Conservation (phyloP, 2,888 invertebrate genomes). For the Drosophila macrospina region DNA sequence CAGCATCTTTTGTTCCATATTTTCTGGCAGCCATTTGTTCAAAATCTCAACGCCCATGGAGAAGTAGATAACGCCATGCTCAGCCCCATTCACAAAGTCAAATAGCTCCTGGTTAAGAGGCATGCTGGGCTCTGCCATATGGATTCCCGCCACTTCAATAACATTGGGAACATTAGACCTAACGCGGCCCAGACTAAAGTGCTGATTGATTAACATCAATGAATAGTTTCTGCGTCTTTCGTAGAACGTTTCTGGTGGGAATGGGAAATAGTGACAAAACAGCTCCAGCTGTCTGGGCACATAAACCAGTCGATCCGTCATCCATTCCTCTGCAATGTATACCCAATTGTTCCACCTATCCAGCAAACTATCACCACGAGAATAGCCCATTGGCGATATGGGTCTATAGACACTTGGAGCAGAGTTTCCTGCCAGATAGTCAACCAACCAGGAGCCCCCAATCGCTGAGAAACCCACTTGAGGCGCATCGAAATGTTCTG, state of each 20-base stretch:
- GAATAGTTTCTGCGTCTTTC: conserved; percentile 67
- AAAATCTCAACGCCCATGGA: conserved; percentile 71
- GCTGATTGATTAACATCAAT: conserved; percentile 78
- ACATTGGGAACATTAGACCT: conserved; percentile 72
- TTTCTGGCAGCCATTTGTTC: conserved; percentile 50
- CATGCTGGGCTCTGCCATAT: conserved; percentile 45
- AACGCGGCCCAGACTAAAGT: conserved; percentile 67
- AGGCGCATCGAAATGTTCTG: conserved; percentile 40
- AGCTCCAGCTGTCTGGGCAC: conserved; percentile 37
- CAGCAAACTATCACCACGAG: not conserved
- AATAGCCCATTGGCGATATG: conserved; percentile 36
- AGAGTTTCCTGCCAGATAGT: conserved; percentile 59
- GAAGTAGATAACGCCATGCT: conserved; percentile 75
- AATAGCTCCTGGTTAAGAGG: conserved; percentile 47
- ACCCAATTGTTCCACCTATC: conserved; percentile 43
- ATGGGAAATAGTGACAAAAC: conserved; percentile 44
- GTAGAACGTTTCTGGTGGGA: conserved; percentile 19
- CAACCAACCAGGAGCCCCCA: conserved; percentile 45
- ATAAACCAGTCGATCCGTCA: conserved; percentile 30
- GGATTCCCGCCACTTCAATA: conserved; percentile 76
- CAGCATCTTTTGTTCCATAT: conserved; percentile 45
- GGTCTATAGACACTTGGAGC: conserved; percentile 53
- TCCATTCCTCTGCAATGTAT: conserved; percentile 46
- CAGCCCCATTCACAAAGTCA: conserved; percentile 66
- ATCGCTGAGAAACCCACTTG: conserved; percentile 63